Evolutionary conservation across 2,888 invertebrate species (phyloP).

Genomic region (Ormyrus rosae): DNA sequence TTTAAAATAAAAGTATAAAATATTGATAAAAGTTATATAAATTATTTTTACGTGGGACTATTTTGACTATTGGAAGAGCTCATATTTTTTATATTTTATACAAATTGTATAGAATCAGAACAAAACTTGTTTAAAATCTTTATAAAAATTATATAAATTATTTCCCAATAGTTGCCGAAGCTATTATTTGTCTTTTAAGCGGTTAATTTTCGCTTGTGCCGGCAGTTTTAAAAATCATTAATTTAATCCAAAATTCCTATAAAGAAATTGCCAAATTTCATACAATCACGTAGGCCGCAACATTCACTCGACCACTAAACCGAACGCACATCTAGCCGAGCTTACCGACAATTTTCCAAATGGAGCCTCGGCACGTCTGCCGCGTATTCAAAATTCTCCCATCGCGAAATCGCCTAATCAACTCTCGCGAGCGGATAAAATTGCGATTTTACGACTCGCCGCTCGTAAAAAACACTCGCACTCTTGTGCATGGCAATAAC

Average conservation of each 20-base stretch:
- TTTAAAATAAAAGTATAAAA: no score
- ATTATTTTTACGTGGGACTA: no score
- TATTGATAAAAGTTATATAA: no score
- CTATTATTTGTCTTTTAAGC: not conserved
- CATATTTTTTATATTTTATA: no score
- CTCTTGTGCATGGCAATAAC: slow-evolving; percentile 46
- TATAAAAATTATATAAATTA: no score
- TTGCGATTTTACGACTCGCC: slow-evolving; percentile 47
- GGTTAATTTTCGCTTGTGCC: not conserved
- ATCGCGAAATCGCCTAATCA: slow-evolving; percentile 45
- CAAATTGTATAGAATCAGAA: no score
- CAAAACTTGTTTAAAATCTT: no score
- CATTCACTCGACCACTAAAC: no score
- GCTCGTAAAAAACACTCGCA: slow-evolving; percentile 41
- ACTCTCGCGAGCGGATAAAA: slow-evolving; percentile 27
- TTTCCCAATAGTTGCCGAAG: no score
- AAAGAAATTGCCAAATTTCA: not conserved
- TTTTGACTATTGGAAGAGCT: no score
- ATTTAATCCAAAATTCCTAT: not conserved
- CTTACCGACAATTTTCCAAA: not conserved
- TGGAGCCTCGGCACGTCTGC: not conserved
- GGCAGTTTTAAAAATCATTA: not conserved
- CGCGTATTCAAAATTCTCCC: not conserved
- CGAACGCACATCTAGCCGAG: no score
- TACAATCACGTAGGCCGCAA: no score